Conservation (phyloP, 2,797 vertebrate species). For the Setipinna tenuifilis region DNA sequence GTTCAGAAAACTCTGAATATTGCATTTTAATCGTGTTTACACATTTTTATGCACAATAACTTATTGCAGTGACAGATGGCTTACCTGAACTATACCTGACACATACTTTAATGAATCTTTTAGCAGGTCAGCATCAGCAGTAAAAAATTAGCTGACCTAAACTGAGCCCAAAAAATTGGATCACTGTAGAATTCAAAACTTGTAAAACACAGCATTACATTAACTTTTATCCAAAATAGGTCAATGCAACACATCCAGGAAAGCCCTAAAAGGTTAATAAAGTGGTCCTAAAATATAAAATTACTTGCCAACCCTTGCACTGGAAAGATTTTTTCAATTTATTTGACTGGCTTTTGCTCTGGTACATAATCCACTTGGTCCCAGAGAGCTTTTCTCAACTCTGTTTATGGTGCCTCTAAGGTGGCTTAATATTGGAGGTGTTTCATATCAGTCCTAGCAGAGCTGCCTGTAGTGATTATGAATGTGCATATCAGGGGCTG, state of each 20-base stretch:
- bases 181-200: background rate
- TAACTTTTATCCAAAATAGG: no score
- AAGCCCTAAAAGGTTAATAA: no score
- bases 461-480: background rate
- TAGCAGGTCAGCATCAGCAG: conserved; percentile 16
- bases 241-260: no score
- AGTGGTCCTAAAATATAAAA: no score
- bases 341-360: background rate
- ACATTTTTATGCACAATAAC: background rate
- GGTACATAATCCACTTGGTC: background rate
- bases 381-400: background rate
- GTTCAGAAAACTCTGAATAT: conserved; percentile 12
- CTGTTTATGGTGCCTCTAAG: background rate
- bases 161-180: background rate
- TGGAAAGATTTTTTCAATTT: no score
- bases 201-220: background rate
- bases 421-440: background rate
- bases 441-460: background rate
- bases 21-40: conserved; percentile 21
- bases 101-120: conserved; percentile 3
- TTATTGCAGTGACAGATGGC: conserved; percentile 2
- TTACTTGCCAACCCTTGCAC: no score
- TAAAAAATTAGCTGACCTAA: background rate
- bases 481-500: no score
- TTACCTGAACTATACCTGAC: background rate